Conservation (phyloP, 2,113 vertebrate species). For the Callospermophilus lateralis region DNA sequence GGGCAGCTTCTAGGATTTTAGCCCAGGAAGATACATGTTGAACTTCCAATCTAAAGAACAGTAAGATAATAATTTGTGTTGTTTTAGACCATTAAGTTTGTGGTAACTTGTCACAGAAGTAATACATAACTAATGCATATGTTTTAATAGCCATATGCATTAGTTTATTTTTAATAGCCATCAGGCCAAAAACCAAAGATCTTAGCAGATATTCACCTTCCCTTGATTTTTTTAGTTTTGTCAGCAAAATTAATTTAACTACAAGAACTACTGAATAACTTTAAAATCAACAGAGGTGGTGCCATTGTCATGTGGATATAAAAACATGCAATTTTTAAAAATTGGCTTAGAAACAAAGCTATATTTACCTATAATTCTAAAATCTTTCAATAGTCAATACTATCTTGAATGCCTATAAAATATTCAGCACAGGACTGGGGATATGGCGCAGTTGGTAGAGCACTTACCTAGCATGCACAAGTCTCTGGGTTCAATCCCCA, state of each 20-base stretch:
- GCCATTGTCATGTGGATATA: background rate
- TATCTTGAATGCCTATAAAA: constrained; percentile 13
- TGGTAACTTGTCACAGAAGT: background rate
- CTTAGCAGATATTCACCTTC: background rate
- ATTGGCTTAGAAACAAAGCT: background rate
- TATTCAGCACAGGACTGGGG: background rate
- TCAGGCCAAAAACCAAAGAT: constrained; percentile 30
- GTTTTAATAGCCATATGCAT: background rate
- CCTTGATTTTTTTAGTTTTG: background rate
- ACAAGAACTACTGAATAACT: background rate
- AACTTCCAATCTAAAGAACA: constrained; percentile 12
- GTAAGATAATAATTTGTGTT: background rate
- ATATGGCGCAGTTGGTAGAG: too few species aligned
- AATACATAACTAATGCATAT: background rate
- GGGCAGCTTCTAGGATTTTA: background rate
- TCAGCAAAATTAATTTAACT: constrained; percentile 52
- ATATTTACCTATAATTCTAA: constrained; percentile 5
- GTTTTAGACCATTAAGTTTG: background rate
- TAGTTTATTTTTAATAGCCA: background rate
- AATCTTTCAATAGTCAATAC: constrained; percentile 16
- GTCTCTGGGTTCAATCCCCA: too few species aligned
- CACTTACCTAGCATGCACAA: too few species aligned
- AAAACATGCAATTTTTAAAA: background rate
- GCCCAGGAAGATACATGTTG: background rate
- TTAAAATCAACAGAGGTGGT: background rate